These are phyloP conservation scores for Cyanistes caeruleus DNA, from an alignment of 2,113 vertebrate genomes.

Conservation along the genomic window DNA sequence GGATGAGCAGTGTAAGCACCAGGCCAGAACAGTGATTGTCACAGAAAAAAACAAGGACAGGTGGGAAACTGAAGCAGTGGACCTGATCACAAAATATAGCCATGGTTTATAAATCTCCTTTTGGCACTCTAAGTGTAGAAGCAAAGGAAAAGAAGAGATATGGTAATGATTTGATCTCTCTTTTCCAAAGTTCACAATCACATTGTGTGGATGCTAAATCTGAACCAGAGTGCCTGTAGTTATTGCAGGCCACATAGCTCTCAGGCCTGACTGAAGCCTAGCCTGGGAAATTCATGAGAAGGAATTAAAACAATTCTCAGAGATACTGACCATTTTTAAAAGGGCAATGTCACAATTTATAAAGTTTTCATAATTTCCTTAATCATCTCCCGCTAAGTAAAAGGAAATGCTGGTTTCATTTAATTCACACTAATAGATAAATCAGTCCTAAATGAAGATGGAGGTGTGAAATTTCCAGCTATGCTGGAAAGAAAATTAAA, in stretches of 20 bases:
- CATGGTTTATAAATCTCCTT: neutral
- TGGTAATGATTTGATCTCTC: neutral
- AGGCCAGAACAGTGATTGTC: neutral
- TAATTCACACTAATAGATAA: neutral
- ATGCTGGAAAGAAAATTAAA: neutral
- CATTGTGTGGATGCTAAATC: too few relatives aligned
- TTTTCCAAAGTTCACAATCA: neutral
- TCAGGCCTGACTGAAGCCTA: too few relatives aligned
- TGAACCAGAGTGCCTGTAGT: too few relatives aligned
- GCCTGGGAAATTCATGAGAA: too few relatives aligned
- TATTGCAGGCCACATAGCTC: too few relatives aligned
- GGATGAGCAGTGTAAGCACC: neutral
- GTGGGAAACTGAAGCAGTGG: neutral
- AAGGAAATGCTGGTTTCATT: neutral
- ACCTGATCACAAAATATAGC: neutral
- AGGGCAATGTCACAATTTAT: neutral
- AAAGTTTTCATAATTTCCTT: neutral
- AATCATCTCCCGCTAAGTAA: neutral
- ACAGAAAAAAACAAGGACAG: accelerated
- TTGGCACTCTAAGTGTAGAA: neutral
- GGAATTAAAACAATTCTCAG: too few relatives aligned
- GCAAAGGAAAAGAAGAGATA: neutral
- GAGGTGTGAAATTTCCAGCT: neutral
- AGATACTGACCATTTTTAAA: neutral
- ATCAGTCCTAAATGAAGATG: neutral